Base-by-base conservation (phyloP, 2,797 vertebrate species). In the Triplophysa yarkandensis region DNA sequence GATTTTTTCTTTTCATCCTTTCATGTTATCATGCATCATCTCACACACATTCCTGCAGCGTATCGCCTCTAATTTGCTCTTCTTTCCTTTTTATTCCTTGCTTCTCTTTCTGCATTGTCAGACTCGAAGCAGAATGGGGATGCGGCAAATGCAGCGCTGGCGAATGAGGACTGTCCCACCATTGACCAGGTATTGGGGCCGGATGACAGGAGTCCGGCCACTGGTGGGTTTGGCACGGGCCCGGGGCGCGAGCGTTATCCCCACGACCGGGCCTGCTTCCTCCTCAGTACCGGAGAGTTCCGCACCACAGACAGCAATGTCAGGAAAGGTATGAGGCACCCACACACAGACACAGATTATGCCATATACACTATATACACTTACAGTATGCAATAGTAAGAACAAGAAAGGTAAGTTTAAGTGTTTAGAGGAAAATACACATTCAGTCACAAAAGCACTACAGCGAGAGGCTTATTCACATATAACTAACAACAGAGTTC, bases 121-220 rank as follows among this genome's bases (percentile, higher is more conserved):
- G 95, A 96, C 83, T 94, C 94, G n/a, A 96, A 96, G 83, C 94
- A 93, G 83, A 97, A 97, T 0, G 95, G 95, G 0, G 94, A 97
- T 6, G 94, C 94, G 0, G 93, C 95, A 14, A 95, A 93, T 0
- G 94, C 95, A 0, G 95, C 95, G 0, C 85, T 97, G 71, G 95
- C 95, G 80, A 95, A 97, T 0, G 95, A 96, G 88, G 95, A 97
- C 89, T 97, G 95, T 71, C 95, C 95, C 1, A 95, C 92, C 75
- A 96, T 97, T 9, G 95, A 97, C 88, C 95, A 96, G 85, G 95
- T 95, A 76, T 87, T 96, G 17, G 95, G 95, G n/a, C 92, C 92
- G 0, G 95, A 97, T 9, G 95, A 97, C 86, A 93, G 94, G 77
- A 95, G 94, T 81, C 95, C 95, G 0, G 92, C 91, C 36, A 88